These are phyloP conservation scores for Otocyon megalotis DNA, from an alignment of 2,113 vertebrate species.

Conservation along the genomic window DNA sequence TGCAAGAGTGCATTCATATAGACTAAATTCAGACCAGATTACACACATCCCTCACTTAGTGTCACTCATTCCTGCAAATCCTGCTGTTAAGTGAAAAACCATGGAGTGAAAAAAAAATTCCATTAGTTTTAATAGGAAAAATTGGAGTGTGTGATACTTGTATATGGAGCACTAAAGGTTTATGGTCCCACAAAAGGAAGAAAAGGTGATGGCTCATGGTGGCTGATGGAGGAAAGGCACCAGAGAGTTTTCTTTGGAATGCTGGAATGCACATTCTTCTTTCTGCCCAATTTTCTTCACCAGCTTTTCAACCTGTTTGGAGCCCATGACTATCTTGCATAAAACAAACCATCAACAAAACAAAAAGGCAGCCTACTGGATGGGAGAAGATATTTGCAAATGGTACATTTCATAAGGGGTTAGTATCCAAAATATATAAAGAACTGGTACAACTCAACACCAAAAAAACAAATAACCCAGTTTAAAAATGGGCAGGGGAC, in stretches of 20 bases:
- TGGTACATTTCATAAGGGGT: background rate
- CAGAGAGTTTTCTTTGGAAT: background rate
- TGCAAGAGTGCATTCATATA: background rate
- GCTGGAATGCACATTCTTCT: background rate
- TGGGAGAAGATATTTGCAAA: background rate
- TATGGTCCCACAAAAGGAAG: background rate
- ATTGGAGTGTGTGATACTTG: background rate
- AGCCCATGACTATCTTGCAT: background rate
- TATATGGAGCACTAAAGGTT: background rate
- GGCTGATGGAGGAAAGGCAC: background rate
- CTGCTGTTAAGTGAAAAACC: background rate
- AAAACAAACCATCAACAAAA: background rate
- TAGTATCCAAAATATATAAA: background rate
- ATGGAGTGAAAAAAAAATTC: background rate
- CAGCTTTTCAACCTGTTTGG: background rate
- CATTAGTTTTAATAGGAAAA: background rate
- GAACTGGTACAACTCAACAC: background rate
- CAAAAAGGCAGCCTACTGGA: background rate
- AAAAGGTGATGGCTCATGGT: background rate
- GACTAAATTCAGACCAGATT: background rate
- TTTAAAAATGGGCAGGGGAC: background rate
- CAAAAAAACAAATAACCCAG: background rate
- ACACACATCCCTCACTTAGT: background rate
- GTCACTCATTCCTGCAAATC: background rate
- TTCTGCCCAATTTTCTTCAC: background rate